Evolutionary conservation across 1,140 invertebrate species (phyloP), one percentile per base, ranked within the genome.

Genomic region (Nasonia vitripennis): DNA sequence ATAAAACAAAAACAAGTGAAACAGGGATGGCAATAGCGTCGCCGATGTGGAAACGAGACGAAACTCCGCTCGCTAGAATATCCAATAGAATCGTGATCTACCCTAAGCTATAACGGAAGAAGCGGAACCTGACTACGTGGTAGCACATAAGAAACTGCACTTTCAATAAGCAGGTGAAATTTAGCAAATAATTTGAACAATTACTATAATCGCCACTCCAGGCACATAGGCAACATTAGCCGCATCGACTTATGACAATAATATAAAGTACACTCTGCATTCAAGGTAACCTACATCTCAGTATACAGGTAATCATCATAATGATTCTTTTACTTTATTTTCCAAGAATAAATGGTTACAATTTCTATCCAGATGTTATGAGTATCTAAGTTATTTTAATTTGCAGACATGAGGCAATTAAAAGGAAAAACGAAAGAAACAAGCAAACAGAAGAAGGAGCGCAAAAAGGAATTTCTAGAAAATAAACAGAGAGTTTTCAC

Each of bases 371-470:
- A 62, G 55, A 62, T 62, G 55, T 62, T 7, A 7, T n/a, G 55
- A 62, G 14, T 20, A 62, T n/a, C 48, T 62, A 62, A 62, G 55
- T 62, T 20, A 62, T 62, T 71, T 78, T 34, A 51, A 27, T 41
- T 84, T 84, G 1, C 12, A 83, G 82, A 78, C 86, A 97, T 97
- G 97, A 94, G 96, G 77, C 96, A 97, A 89, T 93, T 97, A 34
- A 97, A 97, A 91, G 95, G 96, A 80, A 96, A 96, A 92, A 95
- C 95, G 41, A 97, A 97, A 93, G 96, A 97, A 93, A 96, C 95
- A 0, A 95, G 95, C n/a, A 96, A 96, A 91, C 96, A 98, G 91
- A 97, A 97, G 89, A 95, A 96, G 84, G 96, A 97, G 88, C 94
- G 97, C 37, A 97, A 96, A 92, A 96, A 96, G 90, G 97, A 97